Conservation (phyloP, 2,797 vertebrate species). For the Microctenopoma steveboyesi region DNA sequence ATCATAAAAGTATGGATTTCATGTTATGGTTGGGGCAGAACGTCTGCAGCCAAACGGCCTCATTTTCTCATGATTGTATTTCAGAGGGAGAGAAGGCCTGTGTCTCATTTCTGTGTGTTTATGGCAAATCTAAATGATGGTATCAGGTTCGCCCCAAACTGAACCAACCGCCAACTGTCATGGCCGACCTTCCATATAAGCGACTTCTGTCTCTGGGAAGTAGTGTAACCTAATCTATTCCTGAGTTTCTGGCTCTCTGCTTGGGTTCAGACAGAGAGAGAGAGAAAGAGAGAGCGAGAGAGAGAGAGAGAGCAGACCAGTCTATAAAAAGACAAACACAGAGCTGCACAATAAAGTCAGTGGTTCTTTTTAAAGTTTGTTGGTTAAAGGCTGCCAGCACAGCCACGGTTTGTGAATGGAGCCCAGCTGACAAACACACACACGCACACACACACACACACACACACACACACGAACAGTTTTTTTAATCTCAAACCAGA, state of each 20-base stretch:
- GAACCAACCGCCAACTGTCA: conserved; percentile 77
- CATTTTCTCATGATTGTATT: conserved; percentile 69
- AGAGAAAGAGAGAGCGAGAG: too few relatives aligned
- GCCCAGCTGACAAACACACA: conserved; percentile 51
- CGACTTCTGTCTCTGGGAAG: conserved; percentile 71
- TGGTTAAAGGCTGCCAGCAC: conserved; percentile 50
- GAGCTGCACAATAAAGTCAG: conserved; percentile 62
- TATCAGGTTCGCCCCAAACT: conserved; percentile 74
- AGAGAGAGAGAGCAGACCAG: conserved; percentile 39
- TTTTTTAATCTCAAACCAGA: not conserved
- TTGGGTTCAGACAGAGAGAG: conserved; percentile 41
- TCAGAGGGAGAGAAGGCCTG: conserved; percentile 69
- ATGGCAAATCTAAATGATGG: conserved; percentile 81
- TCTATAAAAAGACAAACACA: conserved; percentile 64
- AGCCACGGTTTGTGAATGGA: conserved; percentile 64
- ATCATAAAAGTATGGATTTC: conserved; percentile 67
- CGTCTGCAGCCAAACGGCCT: conserved; percentile 38
- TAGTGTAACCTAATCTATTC: conserved; percentile 70
- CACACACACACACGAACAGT: not conserved
- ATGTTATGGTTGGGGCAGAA: conserved; percentile 52
- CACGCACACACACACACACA: not conserved
- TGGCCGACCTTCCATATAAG: conserved; percentile 68
- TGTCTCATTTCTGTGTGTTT: conserved; percentile 80
- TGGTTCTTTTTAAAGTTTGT: conserved; percentile 7
- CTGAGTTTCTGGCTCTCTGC: conserved; percentile 52